Conservation (phyloP, 2,113 vertebrate genomes). For the Plecotus auritus region DNA sequence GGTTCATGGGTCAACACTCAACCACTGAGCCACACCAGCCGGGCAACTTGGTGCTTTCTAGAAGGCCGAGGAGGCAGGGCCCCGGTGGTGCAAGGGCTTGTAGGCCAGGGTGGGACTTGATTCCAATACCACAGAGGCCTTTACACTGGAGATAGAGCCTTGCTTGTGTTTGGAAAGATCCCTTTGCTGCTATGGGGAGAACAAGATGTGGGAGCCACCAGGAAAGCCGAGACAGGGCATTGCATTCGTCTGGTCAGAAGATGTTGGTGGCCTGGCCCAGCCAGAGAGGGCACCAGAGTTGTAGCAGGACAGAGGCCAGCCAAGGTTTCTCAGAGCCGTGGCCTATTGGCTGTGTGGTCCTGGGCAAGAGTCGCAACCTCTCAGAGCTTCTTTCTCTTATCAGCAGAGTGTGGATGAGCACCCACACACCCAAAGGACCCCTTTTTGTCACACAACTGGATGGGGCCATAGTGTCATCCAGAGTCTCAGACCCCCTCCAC, state of each 20-base stretch:
- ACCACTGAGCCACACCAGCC: too few species aligned
- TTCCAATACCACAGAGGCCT: neutral
- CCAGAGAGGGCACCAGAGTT: neutral
- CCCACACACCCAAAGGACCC: neutral
- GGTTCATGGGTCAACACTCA: too few species aligned
- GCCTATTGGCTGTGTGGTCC: neutral
- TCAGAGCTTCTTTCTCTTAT: neutral
- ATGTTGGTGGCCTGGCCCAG: neutral
- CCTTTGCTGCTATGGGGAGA: neutral
- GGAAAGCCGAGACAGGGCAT: neutral
- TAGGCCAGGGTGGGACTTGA: neutral
- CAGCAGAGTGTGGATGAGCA: neutral
- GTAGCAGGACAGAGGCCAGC: neutral
- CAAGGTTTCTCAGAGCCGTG: neutral
- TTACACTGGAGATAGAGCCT: neutral
- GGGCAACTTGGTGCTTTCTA: neutral
- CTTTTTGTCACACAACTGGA: neutral
- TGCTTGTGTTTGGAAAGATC: neutral
- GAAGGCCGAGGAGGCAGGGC: neutral
- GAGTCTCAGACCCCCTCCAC: neutral
- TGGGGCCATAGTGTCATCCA: neutral
- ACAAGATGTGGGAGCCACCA: neutral
- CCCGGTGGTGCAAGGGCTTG: fast-evolving
- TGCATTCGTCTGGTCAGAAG: neutral
- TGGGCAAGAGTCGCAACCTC: too few species aligned